These are phyloP conservation scores for Peromyscus attwateri DNA, from an alignment of 2,797 vertebrate species.

Conservation along the genomic window DNA sequence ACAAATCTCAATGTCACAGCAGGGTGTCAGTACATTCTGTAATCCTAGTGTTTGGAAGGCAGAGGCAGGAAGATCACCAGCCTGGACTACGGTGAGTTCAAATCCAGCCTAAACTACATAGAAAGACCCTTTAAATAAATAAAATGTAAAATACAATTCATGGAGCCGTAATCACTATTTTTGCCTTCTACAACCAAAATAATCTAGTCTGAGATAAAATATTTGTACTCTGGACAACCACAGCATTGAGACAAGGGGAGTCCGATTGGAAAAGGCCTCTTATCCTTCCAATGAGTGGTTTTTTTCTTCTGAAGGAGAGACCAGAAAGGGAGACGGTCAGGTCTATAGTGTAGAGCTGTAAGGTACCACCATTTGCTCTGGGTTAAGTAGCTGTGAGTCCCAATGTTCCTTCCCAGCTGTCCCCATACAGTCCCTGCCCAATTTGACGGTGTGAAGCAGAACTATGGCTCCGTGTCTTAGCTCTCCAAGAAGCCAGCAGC, in stretches of 20 bases:
- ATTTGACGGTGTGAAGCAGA: fast-evolving
- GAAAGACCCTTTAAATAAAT: background rate
- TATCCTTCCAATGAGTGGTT: background rate
- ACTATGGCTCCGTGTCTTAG: fast-evolving
- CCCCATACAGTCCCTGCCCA: background rate
- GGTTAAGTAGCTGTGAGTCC: background rate
- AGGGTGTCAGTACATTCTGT: too few species aligned
- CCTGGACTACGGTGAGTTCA: background rate
- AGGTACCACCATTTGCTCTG: background rate
- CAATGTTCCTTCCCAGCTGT: background rate
- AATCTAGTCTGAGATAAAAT: conserved; percentile 71
- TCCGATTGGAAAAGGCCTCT: conserved; percentile 4
- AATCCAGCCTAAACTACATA: background rate
- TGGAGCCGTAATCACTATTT: conserved; percentile 37
- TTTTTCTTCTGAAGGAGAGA: background rate
- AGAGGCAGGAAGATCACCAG: background rate
- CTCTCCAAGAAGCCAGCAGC: background rate
- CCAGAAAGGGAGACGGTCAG: too few species aligned
- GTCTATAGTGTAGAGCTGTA: background rate
- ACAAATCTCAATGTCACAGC: background rate
- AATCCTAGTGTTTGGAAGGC: background rate
- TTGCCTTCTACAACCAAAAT: conserved; percentile 73
- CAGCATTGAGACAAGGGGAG: conserved; percentile 69
- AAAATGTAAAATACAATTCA: background rate
- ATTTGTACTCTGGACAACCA: conserved; percentile 65